Base-by-base conservation (phyloP, 35 echinoderm and acorn worm species). In the Holothuria glaberrima region DNA sequence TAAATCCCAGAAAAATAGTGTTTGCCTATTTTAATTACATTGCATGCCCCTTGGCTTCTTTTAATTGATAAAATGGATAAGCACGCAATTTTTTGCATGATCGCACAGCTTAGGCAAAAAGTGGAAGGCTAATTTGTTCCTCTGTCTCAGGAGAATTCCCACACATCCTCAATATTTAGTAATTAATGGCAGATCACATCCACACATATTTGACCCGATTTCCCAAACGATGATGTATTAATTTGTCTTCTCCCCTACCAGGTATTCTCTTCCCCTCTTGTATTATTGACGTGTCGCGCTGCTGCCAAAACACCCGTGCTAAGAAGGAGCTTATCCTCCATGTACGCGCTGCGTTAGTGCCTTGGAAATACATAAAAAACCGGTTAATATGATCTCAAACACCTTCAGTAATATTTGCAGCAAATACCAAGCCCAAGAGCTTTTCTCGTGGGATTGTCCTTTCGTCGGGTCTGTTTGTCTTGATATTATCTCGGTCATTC, bases 111-210 rank as follows among this genome's bases (percentile, higher is more conserved):
- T 54, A 68, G 30, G 30, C 30, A 73, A 31, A 28, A 33, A 73
- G 30, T 0, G 30, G 30, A 48, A 26, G 74, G 74, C 74, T 78
- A 78, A 78, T 78, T 48, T 78, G 74, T 48, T 78, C 74, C 22
- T 25, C n/a, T 26, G 5, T 78, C 74, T 78, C 74, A 21, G 10
- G 74, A 35, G 74, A 48, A 78, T 78, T 48, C 36, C 38, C 25
- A 26, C 33, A 78, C 74, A 78, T 78, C 74, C 44, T 48, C 74
- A 75, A 78, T 78, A 78, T 78, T 78, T 78, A 22, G 44, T 78
- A 78, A 78, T 78, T 78, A 78, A 78, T 78, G 74, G 44, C 74
- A 48, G 74, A 78, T 78, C 74, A 78, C 74, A 78, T 78, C 74
- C 38, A 48, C 74, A 78, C 74, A 78, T 78, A 78, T 78, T 78